Evolutionary conservation across 1,140 invertebrate species (phyloP), one percentile per base, ranked within the genome.

Genomic region (Antheraea pernyi): DNA sequence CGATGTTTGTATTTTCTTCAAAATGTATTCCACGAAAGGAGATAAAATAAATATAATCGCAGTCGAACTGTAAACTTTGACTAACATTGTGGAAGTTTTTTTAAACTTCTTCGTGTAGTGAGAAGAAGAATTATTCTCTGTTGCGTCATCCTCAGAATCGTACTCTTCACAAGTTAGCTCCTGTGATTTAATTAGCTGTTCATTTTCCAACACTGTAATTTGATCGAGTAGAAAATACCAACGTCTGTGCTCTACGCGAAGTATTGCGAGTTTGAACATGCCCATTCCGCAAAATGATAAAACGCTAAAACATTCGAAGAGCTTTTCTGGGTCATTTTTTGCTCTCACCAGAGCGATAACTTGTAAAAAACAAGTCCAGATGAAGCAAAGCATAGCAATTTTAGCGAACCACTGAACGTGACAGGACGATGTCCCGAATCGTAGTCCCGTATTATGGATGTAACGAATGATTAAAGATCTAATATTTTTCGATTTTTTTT

Each of bases 281-380:
- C 85, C 86, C 78, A 90, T 83, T 3, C 77, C 67, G 59, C 82
- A 88, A 67, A 90, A 90, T 0, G 79, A 74, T 9, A 86, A 59
- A 7, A 86, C 69, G 63, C 86, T 86, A 60, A 85, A 85, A 59
- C 82, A 85, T 69, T 81, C 76, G 61, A 89, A 84, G 0, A 88
- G 67, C 37, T 67, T 76, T n/a, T 83, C 75, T 0, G 70, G 65
- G 60, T 90, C 78, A 18, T 80, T 72, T 67, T 73, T 80, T 0
- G 80, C 72, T 30, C 73, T 68, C 36, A 83, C 37, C 2, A 88
- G 36, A 11, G 65, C 73, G 46, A 83, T 72, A 2, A 81, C 18
- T 80, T 86, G 84, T 11, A 79, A 77, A 10, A 79, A 19, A 11
- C 69, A 81, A 10, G 73, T 79, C 0, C 71, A 16, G 10, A 85